A percentile compares a stretch with the other conserved stretches of the same genome.
These are phyloP conservation scores for Cinara cedri DNA, from an alignment of 2,888 invertebrate species.

Conservation along the genomic window DNA sequence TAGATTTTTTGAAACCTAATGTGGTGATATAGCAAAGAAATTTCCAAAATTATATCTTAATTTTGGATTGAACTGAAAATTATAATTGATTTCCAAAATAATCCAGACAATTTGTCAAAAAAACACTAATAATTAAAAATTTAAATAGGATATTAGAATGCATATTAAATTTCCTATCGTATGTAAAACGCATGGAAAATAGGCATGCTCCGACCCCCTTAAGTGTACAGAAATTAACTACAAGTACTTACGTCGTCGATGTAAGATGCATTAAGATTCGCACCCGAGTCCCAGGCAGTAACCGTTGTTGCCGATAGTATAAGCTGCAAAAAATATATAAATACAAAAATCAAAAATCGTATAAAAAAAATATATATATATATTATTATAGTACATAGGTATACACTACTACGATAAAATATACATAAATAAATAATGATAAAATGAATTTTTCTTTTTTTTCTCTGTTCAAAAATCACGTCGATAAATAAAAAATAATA, in stretches of 20 bases:
- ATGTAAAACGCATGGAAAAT: no score
- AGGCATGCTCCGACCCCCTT: no score
- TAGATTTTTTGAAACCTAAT: no score
- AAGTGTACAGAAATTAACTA: constrained; percentile 14
- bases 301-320: constrained; percentile 3
- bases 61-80: no score
- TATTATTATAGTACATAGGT: background rate
- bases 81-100: no score
- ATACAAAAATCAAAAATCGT: background rate
- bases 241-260: constrained; percentile 50
- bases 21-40: no score
- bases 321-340: constrained; percentile 23
- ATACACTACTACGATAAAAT: background rate
- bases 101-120: no score
- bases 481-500: constrained; percentile 26
- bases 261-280: constrained; percentile 29
- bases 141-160: no score
- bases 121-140: no score
- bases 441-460: background rate
- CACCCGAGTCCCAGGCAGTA: constrained; percentile 16
- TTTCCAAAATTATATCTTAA: no score
- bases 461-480: background rate
- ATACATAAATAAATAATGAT: background rate
- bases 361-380: constrained; percentile 5
- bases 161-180: no score